phyloP scores from a whole-genome alignment of 2,888 invertebrate genomes.

The Hermaeophaga mercurialis region DNA sequence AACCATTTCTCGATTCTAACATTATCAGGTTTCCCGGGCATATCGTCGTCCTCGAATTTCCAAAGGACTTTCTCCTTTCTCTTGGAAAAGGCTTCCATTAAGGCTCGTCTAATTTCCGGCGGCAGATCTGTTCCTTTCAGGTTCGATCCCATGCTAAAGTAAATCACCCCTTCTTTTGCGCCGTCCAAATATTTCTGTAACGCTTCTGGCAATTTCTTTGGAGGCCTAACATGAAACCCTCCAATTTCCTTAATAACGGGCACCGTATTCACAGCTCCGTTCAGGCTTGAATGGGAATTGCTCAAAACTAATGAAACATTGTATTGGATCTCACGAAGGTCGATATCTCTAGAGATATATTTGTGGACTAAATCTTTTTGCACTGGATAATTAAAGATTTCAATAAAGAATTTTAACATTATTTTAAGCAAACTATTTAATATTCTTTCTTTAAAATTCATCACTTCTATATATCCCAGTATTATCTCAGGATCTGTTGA shows the following conservation, averaged over 20 bases:
- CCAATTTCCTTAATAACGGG: slow-evolving; percentile 64
- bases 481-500: slow-evolving; percentile 57
- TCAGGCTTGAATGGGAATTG: slow-evolving; percentile 59
- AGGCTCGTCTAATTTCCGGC: slow-evolving; percentile 57
- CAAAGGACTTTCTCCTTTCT: slow-evolving; percentile 68
- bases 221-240: slow-evolving; percentile 57
- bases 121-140: slow-evolving; percentile 62
- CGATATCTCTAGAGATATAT: slow-evolving; percentile 44
- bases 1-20: slow-evolving; percentile 49
- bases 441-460: slow-evolving; percentile 61
- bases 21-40: slow-evolving; percentile 48
- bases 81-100: slow-evolving; percentile 63
- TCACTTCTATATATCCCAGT: slow-evolving; percentile 52
- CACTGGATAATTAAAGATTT: not conserved
- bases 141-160: slow-evolving; percentile 66
- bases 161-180: slow-evolving; percentile 61
- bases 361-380: slow-evolving; percentile 43
- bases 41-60: slow-evolving; percentile 68
- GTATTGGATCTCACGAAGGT: slow-evolving; percentile 39
- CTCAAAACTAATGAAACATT: slow-evolving; percentile 45
- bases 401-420: slow-evolving; percentile 20
- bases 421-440: slow-evolving; percentile 57
- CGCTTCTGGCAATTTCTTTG: slow-evolving; percentile 51
- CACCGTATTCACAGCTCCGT: slow-evolving; percentile 58
- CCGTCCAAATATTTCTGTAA: slow-evolving; percentile 60